phyloP scores from a whole-genome alignment of 1,140 invertebrate species.

The Idris sp. region DNA sequence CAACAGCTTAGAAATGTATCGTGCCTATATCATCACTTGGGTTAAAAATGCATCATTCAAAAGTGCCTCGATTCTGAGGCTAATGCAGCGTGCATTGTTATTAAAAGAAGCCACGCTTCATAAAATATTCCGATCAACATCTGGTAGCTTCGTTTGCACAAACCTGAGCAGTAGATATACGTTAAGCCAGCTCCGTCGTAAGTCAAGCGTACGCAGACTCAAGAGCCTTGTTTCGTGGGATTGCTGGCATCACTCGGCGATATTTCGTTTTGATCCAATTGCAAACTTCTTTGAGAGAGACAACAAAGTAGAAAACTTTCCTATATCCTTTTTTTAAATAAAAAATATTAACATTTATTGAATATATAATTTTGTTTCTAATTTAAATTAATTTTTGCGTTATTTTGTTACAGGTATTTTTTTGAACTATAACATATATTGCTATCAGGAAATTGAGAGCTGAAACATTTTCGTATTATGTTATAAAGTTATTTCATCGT shows the following conservation, averaged over 20 bases:
- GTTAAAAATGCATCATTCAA: conserved; percentile 50
- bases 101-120: conserved; percentile 58
- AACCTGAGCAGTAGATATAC: conserved; percentile 73
- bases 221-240: conserved; percentile 77
- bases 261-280: conserved; percentile 67
- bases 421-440: too few species aligned
- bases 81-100: conserved; percentile 47
- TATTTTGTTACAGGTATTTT: too few species aligned
- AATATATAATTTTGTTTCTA: too few species aligned
- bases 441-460: too few species aligned
- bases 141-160: conserved; percentile 73
- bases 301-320: conserved; percentile 27
- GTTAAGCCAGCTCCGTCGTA: conserved; percentile 76
- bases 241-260: conserved; percentile 68
- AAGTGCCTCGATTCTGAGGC: conserved; percentile 20
- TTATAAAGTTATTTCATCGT: conserved; percentile 14
- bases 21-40: conserved; percentile 22
- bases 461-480: conserved; percentile 6
- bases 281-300: conserved; percentile 60
- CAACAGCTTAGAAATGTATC: conserved; percentile 6
- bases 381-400: too few species aligned
- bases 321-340: too few species aligned
- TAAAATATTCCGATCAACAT: conserved; percentile 77
- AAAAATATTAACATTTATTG: too few species aligned
- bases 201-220: conserved; percentile 76